These are phyloP conservation scores for Lithosia quadra DNA, from an alignment of 2,888 invertebrate species.

Conservation along the genomic window DNA sequence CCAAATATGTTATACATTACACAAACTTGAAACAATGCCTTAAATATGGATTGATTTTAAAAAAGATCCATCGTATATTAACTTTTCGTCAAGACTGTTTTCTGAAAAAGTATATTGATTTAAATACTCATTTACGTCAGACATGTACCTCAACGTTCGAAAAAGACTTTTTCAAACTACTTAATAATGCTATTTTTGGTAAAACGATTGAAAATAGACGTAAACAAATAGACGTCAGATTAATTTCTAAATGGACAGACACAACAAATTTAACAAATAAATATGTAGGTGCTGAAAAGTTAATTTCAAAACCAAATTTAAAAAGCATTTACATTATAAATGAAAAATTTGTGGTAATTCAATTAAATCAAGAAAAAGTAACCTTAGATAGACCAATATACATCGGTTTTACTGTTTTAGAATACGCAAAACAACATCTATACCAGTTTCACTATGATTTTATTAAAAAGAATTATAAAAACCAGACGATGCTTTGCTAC, in stretches of 20 bases:
- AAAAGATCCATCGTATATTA: no score
- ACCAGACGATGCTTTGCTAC: background rate
- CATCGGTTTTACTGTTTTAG: slow-evolving; percentile 19
- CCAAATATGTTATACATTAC: background rate
- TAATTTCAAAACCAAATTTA: slow-evolving; percentile 19
- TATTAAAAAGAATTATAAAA: slow-evolving; percentile 10
- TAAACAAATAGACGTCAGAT: slow-evolving; percentile 7
- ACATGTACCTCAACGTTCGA: background rate
- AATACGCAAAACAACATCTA: slow-evolving; percentile 19
- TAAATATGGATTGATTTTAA: background rate
- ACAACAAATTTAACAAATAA: slow-evolving; percentile 3
- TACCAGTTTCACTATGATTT: slow-evolving; percentile 16
- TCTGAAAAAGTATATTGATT: no score
- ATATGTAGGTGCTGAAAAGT: slow-evolving; percentile 9
- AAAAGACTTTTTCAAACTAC: slow-evolving; percentile 8
- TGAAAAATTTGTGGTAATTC: slow-evolving; percentile 3
- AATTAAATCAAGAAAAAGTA: background rate
- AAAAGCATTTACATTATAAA: slow-evolving; percentile 14
- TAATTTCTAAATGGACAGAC: slow-evolving; percentile 6
- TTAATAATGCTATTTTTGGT: slow-evolving; percentile 12
- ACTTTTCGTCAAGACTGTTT: no score
- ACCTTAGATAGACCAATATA: slow-evolving; percentile 2
- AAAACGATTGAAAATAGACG: slow-evolving; percentile 15
- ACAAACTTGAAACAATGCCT: background rate
- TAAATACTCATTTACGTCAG: slow-evolving; percentile 14